Evolutionary conservation across 2,797 vertebrate genomes (phyloP), one percentile per base, ranked within the genome.

Genomic region (Leptoclinus maculatus): DNA sequence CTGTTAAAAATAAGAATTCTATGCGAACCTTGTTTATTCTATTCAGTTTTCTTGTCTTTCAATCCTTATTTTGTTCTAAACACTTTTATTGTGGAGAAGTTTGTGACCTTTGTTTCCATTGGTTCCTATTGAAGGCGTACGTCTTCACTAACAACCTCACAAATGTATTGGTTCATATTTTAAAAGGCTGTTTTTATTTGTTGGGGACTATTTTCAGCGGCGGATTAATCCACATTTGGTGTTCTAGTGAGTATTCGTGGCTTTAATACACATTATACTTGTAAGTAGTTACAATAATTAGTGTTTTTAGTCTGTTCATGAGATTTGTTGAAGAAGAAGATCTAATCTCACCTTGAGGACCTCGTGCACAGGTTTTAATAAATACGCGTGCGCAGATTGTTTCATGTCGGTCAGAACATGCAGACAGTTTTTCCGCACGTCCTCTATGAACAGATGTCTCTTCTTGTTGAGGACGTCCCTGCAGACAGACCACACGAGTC

Each of bases 331-430:
- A 19, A 43, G 41, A 43, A 43, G 41, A 43, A 16, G 14, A 43
- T n/a, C n/a, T 10, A 66, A 17, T 7, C 78, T 19, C 71, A 96
- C 95, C 76, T 88, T 94, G 10, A 95, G 91, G 10, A 3, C 0
- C 2, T 78, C 79, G 47, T 93, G 92, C 23, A 95, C 74, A 0
- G 79, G 27, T 1, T 54, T 87, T 11, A 88, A 66, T 51, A 96
- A 84, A 64, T 82, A 94, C 0, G 0, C 0, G 36, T 92, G 86
- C 5, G 91, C 92, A 1, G 77, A 78, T 16, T 79, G 41, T 51
- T 73, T 91, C 86, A 95, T 92, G 16, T 72, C 72, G 0, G 25
- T 27, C 70, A 95, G 47, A 25, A 92, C 13, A 6, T 0, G 3
- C 76, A 93, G 17, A 76, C 90, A 93, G 0, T 16, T 41, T 53